Evolutionary conservation across 2,888 invertebrate species (phyloP).

Genomic region (Cylindroiulus punctatus): DNA sequence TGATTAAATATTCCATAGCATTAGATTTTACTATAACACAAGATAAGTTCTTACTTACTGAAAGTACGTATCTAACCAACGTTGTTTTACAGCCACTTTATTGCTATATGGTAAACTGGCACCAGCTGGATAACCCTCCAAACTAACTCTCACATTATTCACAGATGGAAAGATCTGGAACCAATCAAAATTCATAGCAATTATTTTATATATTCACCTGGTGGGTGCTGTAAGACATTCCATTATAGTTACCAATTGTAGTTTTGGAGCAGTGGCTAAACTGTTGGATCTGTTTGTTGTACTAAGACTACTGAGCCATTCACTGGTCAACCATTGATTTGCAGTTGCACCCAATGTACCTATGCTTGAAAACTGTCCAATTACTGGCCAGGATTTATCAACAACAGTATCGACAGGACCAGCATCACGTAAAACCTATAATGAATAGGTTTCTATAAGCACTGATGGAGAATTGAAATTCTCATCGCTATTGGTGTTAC

Average conservation of each 20-base stretch:
- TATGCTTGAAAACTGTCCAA: constrained; percentile 91
- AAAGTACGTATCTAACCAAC: constrained; percentile 80
- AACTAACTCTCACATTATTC: constrained; percentile 84
- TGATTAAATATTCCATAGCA: no score
- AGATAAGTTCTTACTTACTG: constrained; percentile 77
- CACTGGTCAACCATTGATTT: constrained; percentile 60
- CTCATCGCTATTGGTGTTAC: not conserved
- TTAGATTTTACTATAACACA: no score
- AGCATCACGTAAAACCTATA: constrained; percentile 52
- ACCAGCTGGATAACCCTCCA: constrained; percentile 86
- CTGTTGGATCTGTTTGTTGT: constrained; percentile 55
- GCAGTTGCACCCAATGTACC: constrained; percentile 77
- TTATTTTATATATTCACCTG: no score
- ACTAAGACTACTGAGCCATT: constrained; percentile 60
- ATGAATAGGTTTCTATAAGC: not conserved
- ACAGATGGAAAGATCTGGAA: constrained; percentile 77
- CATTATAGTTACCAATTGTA: constrained; percentile 58
- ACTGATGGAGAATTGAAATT: not conserved
- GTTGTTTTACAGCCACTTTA: constrained; percentile 82
- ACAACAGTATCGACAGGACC: constrained; percentile 61
- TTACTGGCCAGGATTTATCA: constrained; percentile 74
- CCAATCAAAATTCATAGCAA: not conserved
- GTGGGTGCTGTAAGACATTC: no score
- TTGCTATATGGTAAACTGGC: constrained; percentile 87
- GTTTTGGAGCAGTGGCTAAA: not conserved